phyloP scores from a whole-genome alignment of 2,797 vertebrate genomes.

The Cossypha caffra region DNA sequence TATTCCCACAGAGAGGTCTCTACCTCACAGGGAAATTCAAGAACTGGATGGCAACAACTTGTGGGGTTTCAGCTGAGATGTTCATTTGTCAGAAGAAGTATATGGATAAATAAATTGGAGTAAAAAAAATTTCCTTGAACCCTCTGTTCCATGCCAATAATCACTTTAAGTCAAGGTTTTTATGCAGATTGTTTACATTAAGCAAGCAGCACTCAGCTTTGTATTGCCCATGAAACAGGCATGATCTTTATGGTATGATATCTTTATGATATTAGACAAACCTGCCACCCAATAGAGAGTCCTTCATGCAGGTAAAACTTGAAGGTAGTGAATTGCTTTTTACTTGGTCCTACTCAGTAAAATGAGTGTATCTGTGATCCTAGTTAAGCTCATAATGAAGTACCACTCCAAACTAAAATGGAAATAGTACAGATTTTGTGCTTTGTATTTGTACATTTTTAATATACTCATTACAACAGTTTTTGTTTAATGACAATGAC shows the following conservation, averaged over 20 bases:
- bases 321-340: not conserved
- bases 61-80: not conserved
- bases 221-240: not conserved
- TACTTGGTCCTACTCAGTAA: not conserved
- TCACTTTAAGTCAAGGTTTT: not conserved
- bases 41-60: not conserved
- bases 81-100: not conserved
- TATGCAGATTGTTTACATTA: not conserved
- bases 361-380: not conserved
- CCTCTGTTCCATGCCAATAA: not conserved
- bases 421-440: not conserved
- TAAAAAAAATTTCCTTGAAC: not conserved
- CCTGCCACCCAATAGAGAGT: rapidly evolving
- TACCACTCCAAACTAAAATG: not conserved
- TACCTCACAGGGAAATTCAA: not conserved
- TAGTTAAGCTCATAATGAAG: not conserved
- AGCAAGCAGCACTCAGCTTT: not conserved
- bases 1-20: not conserved
- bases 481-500: not conserved
- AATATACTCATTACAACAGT: not conserved
- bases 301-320: not conserved
- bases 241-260: too few relatives aligned
- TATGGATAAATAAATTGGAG: not conserved
- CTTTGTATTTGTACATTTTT: not conserved
- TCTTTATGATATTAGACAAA: not conserved